Conservation (phyloP, 2,113 vertebrate genomes). For the Lycaon pictus region DNA sequence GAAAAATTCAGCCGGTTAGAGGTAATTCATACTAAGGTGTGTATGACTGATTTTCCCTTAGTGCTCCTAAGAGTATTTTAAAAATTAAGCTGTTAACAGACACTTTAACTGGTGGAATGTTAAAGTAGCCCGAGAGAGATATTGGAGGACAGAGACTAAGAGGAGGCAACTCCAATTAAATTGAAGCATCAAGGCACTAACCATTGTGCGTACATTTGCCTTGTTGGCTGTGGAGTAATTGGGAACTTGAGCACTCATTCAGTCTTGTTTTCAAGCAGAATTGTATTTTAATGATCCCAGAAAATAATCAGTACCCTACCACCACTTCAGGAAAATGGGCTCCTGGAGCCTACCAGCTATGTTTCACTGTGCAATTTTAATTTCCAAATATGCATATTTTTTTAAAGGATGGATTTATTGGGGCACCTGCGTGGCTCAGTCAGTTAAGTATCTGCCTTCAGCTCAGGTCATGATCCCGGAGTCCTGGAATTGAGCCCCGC, state of each 20-base stretch:
- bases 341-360: neutral
- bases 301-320: neutral
- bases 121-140: slow-evolving; percentile 32
- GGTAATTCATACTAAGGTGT: slow-evolving; percentile 41
- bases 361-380: neutral
- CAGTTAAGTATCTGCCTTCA: too few species aligned
- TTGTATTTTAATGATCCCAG: slow-evolving; percentile 21
- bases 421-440: too few species aligned
- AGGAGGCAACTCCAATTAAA: slow-evolving; percentile 21
- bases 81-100: slow-evolving; percentile 59
- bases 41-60: neutral
- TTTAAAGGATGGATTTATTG: too few species aligned
- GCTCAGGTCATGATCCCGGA: too few species aligned
- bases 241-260: neutral
- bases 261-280: neutral
- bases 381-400: slow-evolving; percentile 6
- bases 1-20: neutral
- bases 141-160: slow-evolving; percentile 28
- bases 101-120: slow-evolving; percentile 15
- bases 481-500: too few species aligned
- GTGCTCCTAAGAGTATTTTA: neutral
- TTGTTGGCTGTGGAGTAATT: neutral
- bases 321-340: slow-evolving; percentile 31
- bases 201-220: neutral
- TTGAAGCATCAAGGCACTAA: neutral